phyloP scores from a whole-genome alignment of 1,140 invertebrate genomes.

The Coenobita brevimanus region DNA sequence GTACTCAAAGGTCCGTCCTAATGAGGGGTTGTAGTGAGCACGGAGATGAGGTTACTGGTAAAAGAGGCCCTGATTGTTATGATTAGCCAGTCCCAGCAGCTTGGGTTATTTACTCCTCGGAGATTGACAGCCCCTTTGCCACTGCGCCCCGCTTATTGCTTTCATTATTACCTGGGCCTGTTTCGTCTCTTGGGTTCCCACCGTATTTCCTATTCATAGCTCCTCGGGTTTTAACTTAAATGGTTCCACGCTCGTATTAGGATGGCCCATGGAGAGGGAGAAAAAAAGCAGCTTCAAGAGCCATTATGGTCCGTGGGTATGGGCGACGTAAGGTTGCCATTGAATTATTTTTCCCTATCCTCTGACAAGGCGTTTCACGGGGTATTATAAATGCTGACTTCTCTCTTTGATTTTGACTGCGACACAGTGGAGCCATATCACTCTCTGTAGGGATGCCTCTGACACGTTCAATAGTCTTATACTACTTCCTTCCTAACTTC shows the following conservation, averaged over 20 bases:
- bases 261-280: not conserved
- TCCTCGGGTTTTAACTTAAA: slow-evolving; percentile 26
- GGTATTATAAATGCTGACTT: too few relatives aligned
- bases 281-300: not conserved
- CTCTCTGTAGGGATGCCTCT: too few relatives aligned
- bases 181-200: not conserved
- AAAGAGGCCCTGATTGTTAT: slow-evolving; percentile 27
- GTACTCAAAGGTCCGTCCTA: slow-evolving; percentile 24
- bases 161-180: slow-evolving; percentile 31
- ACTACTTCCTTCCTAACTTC: too few relatives aligned
- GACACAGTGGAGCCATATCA: too few relatives aligned
- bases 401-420: too few relatives aligned
- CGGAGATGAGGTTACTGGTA: slow-evolving; percentile 40
- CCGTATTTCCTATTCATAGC: slow-evolving; percentile 52
- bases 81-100: not conserved
- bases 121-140: slow-evolving; percentile 41
- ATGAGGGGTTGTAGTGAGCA: slow-evolving; percentile 48
- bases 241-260: not conserved
- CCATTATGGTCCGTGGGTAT: slow-evolving; percentile 22
- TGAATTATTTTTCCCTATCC: slow-evolving; percentile 12
- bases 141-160: slow-evolving; percentile 8
- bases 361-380: too few relatives aligned
- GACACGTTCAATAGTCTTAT: too few relatives aligned
- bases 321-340: slow-evolving; percentile 15
- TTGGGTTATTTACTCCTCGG: slow-evolving; percentile 34